Evolutionary conservation across 2,113 vertebrate species (phyloP), one percentile per base, ranked within the genome.

Genomic region (Rhabdornis inornatus): DNA sequence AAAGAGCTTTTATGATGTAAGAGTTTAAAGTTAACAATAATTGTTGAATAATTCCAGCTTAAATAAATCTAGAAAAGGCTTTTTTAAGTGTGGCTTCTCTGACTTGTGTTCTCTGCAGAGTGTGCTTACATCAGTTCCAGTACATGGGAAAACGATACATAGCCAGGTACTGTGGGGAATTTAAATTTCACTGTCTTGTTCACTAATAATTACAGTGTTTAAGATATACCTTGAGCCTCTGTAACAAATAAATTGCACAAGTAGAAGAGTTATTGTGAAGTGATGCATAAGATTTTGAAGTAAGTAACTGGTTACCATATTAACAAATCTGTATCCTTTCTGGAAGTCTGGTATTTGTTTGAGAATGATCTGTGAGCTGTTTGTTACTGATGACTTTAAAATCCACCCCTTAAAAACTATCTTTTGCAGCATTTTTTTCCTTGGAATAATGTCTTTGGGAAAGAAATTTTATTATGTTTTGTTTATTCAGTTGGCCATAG

Each of bases 71-170:
- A 63, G 45, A 89, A 71, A 17, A 75, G 33, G 4, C 27, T 59
- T 27, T 25, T 86, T 77, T 33, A 78, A 75, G 6, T 23, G 10
- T 89, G 79, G 16, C 31, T 92, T 90, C 83, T 89, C 87, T 85
- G 55, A 72, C 50, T 71, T 97, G 11, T 97, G 55, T 96, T 95
- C 78, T 95, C 92, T 92, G 14, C 98, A 99, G 99, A 97, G 98
- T 99, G 13, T 99, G 99, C 93, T 98, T 99, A 56, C 99, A 99
- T 98, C 99, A 99, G 98, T 99, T 99, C 98, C 99, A 98, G 98
- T 99, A 99, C 96, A 99, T 99, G 99, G 99, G 99, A 35, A 99
- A 99, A 79, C 96, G 99, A 97, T 99, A 99, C 94, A 99, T 99
- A 75, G 99, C 99, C 98, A 99, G 99, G 99, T 99, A 99, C 97